Base-by-base conservation (phyloP, 2,113 vertebrate genomes). In the Rhinolophus sinicus region DNA sequence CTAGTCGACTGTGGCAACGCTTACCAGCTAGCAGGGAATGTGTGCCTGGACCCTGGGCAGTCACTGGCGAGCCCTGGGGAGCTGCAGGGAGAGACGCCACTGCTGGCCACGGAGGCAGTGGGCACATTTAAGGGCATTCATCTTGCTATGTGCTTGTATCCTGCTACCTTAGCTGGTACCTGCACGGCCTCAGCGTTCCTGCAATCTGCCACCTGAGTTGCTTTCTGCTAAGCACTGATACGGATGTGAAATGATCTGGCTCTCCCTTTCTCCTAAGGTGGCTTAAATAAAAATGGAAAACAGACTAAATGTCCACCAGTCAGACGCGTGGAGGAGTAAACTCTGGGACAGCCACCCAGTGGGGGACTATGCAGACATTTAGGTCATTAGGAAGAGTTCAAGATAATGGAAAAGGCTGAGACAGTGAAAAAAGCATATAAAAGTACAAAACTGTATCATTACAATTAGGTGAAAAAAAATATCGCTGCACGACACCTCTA, bases 61-160 rank as follows among this genome's bases (percentile, higher is more conserved):
- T 0, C 16, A 30, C 28, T 13, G 52, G 44, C n/a, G 18, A 60
- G 19, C 16, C 10, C 56, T 10, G 0, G 0, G 73, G 38, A 70
- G 3, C 33, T 24, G 26, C 2, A 2, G 3, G 35, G 15, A 38
- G 33, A 50, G 13, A 38, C 0, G 0, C 44, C 40, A 21, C 54
- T 58, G 0, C 15, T 30, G 0, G 18, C 22, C 5, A 6, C 5
- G 3, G 21, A 82, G 1, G 72, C 35, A 22, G 16, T 1, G 2
- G 18, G 35, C 21, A 38, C 21, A 38, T 1, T 2, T 28, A 40
- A 54, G 16, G 24, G 72, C 16, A 21, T 15, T 35, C 21, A 18
- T 16, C 26, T 16, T 11, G 12, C 10, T 19, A 22, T 56, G 64
- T 5, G 8, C 85, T 77, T 16, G 47, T 4, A 44, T 13, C 40